Evolutionary conservation across 2,113 vertebrate species (phyloP).

Genomic region (Cochlearius cochlearius): DNA sequence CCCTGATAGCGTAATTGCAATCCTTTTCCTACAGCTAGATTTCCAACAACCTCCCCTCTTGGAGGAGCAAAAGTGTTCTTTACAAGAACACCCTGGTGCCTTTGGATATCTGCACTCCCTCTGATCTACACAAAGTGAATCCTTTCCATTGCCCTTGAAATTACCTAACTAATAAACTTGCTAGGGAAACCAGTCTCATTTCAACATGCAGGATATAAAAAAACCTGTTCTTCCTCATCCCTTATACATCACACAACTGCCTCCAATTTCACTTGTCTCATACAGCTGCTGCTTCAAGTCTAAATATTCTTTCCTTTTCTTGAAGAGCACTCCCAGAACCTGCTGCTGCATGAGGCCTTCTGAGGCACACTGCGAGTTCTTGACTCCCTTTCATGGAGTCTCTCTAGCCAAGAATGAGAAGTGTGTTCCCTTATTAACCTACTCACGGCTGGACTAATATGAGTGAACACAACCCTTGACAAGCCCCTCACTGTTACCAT

Average conservation of each 20-base stretch:
- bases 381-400: background rate
- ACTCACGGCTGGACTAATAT: background rate
- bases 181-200: background rate
- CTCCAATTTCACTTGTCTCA: background rate
- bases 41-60: background rate
- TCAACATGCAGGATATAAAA: rapidly evolving
- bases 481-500: background rate
- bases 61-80: background rate
- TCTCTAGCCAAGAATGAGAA: background rate
- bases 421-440: background rate
- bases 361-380: rapidly evolving
- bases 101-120: background rate
- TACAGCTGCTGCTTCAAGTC: background rate
- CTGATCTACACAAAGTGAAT: background rate
- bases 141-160: background rate
- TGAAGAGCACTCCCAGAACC: background rate
- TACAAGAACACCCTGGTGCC: background rate
- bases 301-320: background rate
- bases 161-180: background rate
- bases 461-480: background rate
- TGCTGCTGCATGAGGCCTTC: background rate
- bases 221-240: background rate
- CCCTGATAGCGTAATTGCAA: background rate
- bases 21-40: background rate
- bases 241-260: background rate